Percentiles rank a stretch among this genome's conserved stretches.
Conservation (phyloP, 2,113 vertebrate species). For the Oreotrochilus melanogaster region DNA sequence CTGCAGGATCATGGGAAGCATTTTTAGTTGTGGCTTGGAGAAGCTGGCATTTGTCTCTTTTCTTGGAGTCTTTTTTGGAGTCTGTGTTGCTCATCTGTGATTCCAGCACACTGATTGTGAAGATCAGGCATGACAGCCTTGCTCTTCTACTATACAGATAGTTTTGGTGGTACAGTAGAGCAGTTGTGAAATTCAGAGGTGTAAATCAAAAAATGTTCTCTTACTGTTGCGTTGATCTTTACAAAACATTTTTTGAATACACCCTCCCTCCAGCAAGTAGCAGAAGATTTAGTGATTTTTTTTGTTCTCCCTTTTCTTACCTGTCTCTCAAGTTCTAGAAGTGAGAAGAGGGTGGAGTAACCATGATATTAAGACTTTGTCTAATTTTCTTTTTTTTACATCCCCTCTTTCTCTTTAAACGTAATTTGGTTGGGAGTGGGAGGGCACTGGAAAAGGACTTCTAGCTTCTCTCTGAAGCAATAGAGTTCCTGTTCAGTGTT, state of each 20-base stretch:
- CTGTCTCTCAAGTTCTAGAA: neutral
- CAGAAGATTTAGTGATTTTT: neutral
- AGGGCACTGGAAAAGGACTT: neutral
- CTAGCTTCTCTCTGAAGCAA: neutral
- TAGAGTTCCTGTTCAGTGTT: neutral
- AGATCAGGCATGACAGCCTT: neutral
- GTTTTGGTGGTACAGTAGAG: neutral
- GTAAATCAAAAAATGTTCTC: neutral
- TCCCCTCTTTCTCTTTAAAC: neutral
- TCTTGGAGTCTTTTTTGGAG: neutral
- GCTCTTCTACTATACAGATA: neutral
- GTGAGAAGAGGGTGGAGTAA: neutral
- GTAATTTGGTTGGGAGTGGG: neutral
- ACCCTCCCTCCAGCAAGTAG: rapidly evolving
- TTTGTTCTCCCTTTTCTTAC: neutral
- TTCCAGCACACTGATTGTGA: neutral
- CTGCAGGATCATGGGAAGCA: rapidly evolving
- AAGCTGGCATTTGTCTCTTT: neutral
- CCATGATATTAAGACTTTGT: neutral
- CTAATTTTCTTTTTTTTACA: neutral
- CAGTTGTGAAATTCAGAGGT: neutral
- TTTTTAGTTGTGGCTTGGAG: neutral
- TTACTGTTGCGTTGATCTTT: neutral
- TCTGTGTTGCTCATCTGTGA: neutral
- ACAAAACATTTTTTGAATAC: neutral